Base-by-base conservation (phyloP, 2,113 vertebrate species). In the Nothocercus nigrocapillus region DNA sequence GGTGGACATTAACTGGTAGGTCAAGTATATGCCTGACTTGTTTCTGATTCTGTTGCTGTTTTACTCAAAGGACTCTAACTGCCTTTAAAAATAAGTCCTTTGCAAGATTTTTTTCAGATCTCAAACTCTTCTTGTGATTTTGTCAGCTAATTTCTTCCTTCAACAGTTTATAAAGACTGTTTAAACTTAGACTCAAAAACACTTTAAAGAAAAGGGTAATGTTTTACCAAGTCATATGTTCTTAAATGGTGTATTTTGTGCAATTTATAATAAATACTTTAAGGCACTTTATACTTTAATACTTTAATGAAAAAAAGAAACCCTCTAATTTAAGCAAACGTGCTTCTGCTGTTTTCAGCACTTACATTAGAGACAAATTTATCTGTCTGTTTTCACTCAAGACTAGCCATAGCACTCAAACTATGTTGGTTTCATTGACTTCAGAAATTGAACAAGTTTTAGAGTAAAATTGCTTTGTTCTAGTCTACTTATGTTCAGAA, bases 241-340 rank as follows among this genome's bases (percentile, higher is more conserved):
- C 84, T 93, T 91, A 91, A 90, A 91, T 72, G 21, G 49, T 68
- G 32, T 89, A 51, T 96, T 95, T 97, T 91, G 85, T 91, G 85
- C 85, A 79, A 74, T 19, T 87, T 81, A 91, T 86, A 96, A 96
- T 96, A 96, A 96, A 90, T 72, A 83, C 38, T 90, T 89, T 54
- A 78, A 93, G 58, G 73, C 51, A 68, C 30, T n/a, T n/a, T n/a
- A n/a, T n/a, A n/a, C n/a, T n/a, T n/a, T n/a, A n/a, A n/a, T n/a
- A n/a, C n/a, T n/a, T n/a, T n/a, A 62, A 92, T 63, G 68, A 78
- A 81, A 94, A 90, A 92, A 90, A 92, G 74, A 13, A 2, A 2
- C 45, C 27, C 32, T 15, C 53, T 76, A 76, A 76, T 40, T 24
- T 47, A 89, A 74, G 69, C 38, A 91, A 79, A 88, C 64, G 78